A percentile compares a stretch with the other conserved stretches of the same genome.
Evolutionary conservation across 2,797 vertebrate species (phyloP).

Genomic region (Heterohyrax brucei): DNA sequence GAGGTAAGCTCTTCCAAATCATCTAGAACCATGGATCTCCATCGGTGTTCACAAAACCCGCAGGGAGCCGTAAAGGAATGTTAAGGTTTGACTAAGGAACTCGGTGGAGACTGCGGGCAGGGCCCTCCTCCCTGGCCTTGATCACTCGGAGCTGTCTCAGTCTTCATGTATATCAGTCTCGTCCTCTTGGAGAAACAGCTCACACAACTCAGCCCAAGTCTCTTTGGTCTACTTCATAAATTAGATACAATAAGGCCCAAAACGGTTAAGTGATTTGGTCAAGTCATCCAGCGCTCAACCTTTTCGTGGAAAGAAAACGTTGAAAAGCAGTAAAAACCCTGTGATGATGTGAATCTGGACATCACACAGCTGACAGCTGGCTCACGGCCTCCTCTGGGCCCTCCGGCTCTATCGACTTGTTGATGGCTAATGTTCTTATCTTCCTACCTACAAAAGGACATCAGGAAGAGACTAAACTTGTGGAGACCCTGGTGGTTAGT

Average conservation of each 20-base stretch:
- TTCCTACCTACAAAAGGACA: background rate
- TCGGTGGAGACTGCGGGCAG: background rate
- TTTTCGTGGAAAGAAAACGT: background rate
- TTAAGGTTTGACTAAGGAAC: rapidly evolving
- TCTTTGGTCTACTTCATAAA: background rate
- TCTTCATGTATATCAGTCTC: background rate
- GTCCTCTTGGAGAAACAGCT: background rate
- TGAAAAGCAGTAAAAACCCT: background rate
- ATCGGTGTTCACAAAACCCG: background rate
- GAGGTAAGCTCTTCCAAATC: background rate
- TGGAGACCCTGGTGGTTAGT: too few species aligned
- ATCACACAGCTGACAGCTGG: rapidly evolving
- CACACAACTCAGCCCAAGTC: background rate
- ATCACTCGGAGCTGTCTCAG: rapidly evolving
- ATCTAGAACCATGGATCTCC: background rate
- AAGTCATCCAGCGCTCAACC: background rate
- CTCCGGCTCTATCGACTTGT: background rate
- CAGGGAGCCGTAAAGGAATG: rapidly evolving
- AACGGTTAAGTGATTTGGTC: background rate
- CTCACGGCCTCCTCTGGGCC: background rate
- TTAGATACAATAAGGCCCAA: background rate
- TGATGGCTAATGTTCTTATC: rapidly evolving
- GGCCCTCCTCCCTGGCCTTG: background rate
- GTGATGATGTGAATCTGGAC: background rate
- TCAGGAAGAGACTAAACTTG: background rate